phyloP scores from a whole-genome alignment of 2,888 invertebrate species.

The Chelonus formosanus region DNA sequence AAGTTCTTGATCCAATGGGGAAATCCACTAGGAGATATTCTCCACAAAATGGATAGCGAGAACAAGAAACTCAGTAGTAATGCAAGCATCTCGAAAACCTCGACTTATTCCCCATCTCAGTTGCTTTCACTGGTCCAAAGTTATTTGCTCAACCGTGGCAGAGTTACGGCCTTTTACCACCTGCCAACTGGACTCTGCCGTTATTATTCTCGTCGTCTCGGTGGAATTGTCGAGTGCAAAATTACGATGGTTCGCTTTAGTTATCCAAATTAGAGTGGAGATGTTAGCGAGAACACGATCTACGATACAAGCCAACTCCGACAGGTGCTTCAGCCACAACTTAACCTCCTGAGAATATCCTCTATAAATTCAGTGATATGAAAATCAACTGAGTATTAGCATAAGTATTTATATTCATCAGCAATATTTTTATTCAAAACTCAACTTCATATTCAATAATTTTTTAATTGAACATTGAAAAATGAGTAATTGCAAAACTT shows the following conservation, averaged over 20 bases:
- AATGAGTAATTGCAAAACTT: too few species aligned
- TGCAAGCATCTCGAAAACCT: constrained; percentile 1
- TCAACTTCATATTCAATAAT: too few species aligned
- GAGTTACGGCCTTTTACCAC: constrained; percentile 24
- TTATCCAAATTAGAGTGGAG: constrained; percentile 21
- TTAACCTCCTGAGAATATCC: constrained; percentile 11
- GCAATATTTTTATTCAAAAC: too few species aligned
- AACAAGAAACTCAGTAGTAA: constrained; percentile 24
- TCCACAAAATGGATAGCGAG: constrained; percentile 26
- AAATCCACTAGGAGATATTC: constrained; percentile 27
- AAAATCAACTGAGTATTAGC: too few species aligned
- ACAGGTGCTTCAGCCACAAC: constrained; percentile 8
- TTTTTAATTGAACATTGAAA: too few species aligned
- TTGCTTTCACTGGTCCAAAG: constrained; percentile 7
- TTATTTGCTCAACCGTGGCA: constrained; percentile 1
- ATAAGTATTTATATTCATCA: too few species aligned
- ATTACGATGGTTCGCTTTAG: constrained; percentile 26
- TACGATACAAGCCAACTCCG: constrained; percentile 6
- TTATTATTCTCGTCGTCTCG: constrained; percentile 14
- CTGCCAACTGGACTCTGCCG: constrained; percentile 23
- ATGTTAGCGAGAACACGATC: constrained; percentile 8
- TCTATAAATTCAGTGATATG: constrained; percentile 2
- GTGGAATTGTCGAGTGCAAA: constrained; percentile 25
- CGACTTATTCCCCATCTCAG: constrained; percentile 25
- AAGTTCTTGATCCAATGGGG: constrained; percentile 30